phyloP scores from a whole-genome alignment of 2,113 vertebrate genomes.

The Strix aluco region DNA sequence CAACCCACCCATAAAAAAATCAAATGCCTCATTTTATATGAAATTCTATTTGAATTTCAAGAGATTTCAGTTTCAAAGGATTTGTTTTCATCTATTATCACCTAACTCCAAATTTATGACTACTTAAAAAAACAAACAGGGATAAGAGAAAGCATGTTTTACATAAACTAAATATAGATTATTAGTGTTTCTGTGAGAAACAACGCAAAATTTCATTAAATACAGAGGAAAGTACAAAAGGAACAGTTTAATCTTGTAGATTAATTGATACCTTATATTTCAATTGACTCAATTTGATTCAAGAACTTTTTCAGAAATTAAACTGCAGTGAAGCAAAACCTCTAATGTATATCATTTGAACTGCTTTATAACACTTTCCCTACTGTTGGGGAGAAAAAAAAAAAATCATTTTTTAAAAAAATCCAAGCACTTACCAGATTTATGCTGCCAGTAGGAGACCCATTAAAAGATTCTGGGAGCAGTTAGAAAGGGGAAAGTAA shows the following conservation, averaged over 20 bases:
- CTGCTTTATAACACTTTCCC: neutral
- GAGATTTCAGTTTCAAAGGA: neutral
- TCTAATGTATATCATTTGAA: neutral
- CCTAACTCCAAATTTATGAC: neutral
- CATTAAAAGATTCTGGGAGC: constrained; percentile 92
- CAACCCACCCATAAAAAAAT: neutral
- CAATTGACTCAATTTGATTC: neutral
- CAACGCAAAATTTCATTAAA: neutral
- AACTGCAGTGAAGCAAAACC: neutral
- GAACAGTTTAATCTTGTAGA: neutral
- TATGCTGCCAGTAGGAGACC: constrained; percentile 96
- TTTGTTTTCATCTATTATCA: neutral
- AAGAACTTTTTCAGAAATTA: neutral
- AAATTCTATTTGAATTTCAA: neutral
- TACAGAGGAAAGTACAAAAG: neutral
- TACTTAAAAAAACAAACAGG: neutral
- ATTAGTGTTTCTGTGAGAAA: neutral
- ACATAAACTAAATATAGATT: neutral
- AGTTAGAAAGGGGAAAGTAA: neutral
- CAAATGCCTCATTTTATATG: neutral
- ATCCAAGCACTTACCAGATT: constrained; percentile 84
- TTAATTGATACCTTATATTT: neutral
- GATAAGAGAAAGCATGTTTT: neutral
- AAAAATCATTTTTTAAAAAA: neutral
- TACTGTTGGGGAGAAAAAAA: neutral